A percentile compares a stretch with the other conserved stretches of the same genome.
Conservation (phyloP, 1,140 invertebrate genomes). For the Zophobas morio region DNA sequence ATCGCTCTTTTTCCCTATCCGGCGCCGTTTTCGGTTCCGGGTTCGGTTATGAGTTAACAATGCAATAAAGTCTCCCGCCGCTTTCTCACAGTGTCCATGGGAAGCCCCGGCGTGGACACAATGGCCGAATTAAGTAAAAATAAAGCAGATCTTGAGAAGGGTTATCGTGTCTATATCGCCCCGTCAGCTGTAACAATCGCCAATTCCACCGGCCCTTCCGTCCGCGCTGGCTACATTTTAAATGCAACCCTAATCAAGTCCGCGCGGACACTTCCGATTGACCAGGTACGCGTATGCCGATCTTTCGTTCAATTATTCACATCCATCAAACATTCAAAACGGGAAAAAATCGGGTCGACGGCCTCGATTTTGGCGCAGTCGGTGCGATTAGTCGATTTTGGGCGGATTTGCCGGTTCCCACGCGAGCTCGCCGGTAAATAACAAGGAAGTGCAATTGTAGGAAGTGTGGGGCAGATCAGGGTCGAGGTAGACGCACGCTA, state of each 20-base stretch:
- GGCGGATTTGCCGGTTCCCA: not conserved
- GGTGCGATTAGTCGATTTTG: too few species aligned
- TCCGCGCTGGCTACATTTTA: constrained; percentile 10
- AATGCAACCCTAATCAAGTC: constrained; percentile 41
- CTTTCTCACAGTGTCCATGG: constrained; percentile 35
- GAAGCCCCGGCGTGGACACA: constrained; percentile 16
- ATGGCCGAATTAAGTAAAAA: constrained; percentile 31
- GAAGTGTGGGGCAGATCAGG: constrained; percentile 52
- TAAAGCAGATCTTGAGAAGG: constrained; percentile 35
- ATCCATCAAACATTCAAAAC: constrained; percentile 19
- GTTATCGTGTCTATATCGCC: constrained; percentile 38
- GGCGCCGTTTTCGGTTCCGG: too few species aligned
- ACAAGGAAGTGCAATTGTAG: constrained; percentile 54
- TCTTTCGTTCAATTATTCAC: constrained; percentile 27
- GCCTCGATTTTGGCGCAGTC: too few species aligned
- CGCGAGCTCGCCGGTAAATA: constrained; percentile 49
- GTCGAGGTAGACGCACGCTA: constrained; percentile 49
- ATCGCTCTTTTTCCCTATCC: too few species aligned
- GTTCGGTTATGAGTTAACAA: too few species aligned
- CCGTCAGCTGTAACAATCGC: constrained; percentile 36
- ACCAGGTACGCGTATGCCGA: constrained; percentile 28
- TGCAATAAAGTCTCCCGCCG: too few species aligned
- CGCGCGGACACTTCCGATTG: constrained; percentile 33
- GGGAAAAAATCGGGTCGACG: not conserved
- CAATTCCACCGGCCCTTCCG: constrained; percentile 30